These are phyloP conservation scores for Pithys albifrons DNA, from an alignment of 2,113 vertebrate species.

Conservation along the genomic window DNA sequence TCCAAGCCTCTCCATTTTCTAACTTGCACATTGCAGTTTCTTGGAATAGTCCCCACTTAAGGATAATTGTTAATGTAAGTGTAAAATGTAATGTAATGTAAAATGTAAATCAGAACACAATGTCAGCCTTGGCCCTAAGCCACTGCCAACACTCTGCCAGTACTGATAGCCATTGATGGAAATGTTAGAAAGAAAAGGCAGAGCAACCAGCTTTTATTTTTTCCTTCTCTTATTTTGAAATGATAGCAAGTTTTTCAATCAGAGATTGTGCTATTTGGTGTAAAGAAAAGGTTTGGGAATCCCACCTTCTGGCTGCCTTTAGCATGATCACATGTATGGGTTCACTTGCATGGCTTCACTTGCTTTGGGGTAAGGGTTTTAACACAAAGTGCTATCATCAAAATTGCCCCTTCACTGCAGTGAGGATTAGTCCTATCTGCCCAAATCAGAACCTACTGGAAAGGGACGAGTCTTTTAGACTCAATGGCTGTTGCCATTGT, in stretches of 20 bases:
- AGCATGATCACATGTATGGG: not conserved
- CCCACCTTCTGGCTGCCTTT: not conserved
- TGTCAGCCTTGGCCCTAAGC: not conserved
- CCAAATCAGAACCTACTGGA: not conserved
- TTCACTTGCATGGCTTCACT: not conserved
- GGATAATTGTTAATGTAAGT: not conserved
- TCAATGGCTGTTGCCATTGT: not conserved
- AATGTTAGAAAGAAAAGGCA: not conserved
- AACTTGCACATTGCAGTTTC: not conserved
- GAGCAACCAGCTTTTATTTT: not conserved
- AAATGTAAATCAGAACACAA: not conserved
- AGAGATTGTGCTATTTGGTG: not conserved
- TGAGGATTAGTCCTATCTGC: not conserved
- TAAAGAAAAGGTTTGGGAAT: not conserved
- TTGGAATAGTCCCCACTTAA: not conserved
- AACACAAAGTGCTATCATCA: not conserved
- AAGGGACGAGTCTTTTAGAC: not conserved
- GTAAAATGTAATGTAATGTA: not conserved
- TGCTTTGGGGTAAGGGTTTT: not conserved
- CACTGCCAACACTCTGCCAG: not conserved
- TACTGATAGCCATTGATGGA: not conserved
- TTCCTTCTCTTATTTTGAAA: not conserved
- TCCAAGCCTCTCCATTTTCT: not conserved
- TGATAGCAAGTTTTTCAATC: not conserved
- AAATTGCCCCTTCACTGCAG: not conserved